phyloP scores from a whole-genome alignment of 2,888 invertebrate species.

The Caenorhabditis virilis region DNA sequence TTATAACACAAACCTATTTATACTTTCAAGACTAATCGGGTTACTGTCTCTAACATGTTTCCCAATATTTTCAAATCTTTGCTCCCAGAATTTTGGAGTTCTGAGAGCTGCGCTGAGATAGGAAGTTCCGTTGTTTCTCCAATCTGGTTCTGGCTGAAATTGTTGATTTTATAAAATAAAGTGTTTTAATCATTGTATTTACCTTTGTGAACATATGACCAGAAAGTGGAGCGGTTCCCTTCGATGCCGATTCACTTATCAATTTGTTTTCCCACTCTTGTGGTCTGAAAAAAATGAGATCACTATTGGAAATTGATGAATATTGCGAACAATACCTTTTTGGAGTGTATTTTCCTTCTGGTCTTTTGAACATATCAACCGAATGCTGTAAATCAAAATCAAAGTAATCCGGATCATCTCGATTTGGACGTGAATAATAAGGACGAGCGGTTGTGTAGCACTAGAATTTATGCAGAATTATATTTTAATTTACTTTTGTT shows the following conservation, averaged over 20 bases:
- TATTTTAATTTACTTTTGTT: neutral
- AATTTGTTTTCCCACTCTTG: slow-evolving; percentile 66
- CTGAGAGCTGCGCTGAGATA: slow-evolving; percentile 66
- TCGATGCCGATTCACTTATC: slow-evolving; percentile 54
- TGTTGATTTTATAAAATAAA: neutral
- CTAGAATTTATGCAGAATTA: slow-evolving; percentile 16
- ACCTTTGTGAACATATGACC: slow-evolving; percentile 65
- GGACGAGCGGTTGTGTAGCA: slow-evolving; percentile 51
- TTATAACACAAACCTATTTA: slow-evolving; percentile 50
- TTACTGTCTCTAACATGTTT: slow-evolving; percentile 65
- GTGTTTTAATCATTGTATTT: neutral
- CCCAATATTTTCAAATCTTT: slow-evolving; percentile 64
- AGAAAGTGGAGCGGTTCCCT: slow-evolving; percentile 64
- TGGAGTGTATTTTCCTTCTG: slow-evolving; percentile 64
- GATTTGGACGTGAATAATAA: slow-evolving; percentile 65
- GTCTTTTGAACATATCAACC: slow-evolving; percentile 63
- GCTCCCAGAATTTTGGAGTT: slow-evolving; percentile 68
- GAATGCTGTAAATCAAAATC: slow-evolving; percentile 68
- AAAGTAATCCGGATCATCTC: slow-evolving; percentile 68
- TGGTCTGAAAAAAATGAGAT: slow-evolving; percentile 47
- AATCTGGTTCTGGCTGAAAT: slow-evolving; percentile 45
- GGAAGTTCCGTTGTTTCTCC: slow-evolving; percentile 60
- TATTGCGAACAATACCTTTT: slow-evolving; percentile 43
- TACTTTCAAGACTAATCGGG: slow-evolving; percentile 64
- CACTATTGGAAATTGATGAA: neutral